Percentiles rank a stretch among this genome's conserved stretches.
phyloP scores from a whole-genome alignment of 2,888 invertebrate species.

The Stegana nigrithorax region DNA sequence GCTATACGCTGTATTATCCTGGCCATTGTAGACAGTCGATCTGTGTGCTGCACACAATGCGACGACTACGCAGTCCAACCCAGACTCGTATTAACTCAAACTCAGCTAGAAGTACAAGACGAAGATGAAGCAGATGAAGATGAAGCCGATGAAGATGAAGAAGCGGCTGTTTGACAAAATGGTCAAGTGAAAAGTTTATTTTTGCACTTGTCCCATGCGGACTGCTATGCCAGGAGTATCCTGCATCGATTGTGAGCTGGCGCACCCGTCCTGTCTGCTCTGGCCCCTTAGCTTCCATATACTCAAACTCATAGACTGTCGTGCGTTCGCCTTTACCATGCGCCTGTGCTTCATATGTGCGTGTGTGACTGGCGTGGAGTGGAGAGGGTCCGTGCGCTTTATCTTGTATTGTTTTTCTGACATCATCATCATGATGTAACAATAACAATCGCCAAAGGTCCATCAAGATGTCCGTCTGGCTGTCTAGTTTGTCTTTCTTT shows the following conservation, averaged over 20 bases:
- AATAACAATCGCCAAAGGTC: slow-evolving; percentile 10
- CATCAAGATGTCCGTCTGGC: background rate
- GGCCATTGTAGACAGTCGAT: background rate
- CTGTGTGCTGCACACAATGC: background rate
- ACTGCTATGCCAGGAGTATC: too few relatives aligned
- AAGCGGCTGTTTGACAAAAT: slow-evolving; percentile 36
- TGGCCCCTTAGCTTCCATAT: too few relatives aligned
- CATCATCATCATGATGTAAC: slow-evolving; percentile 49
- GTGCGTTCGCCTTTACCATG: too few relatives aligned
- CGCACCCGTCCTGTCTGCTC: too few relatives aligned
- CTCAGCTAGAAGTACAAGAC: background rate
- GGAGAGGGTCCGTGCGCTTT: background rate
- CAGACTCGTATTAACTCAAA: too few relatives aligned
- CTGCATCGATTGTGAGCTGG: too few relatives aligned
- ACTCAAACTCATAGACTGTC: too few relatives aligned
- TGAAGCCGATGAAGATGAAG: background rate
- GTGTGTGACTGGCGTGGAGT: background rate
- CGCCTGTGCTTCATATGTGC: too few relatives aligned
- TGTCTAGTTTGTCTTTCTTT: background rate
- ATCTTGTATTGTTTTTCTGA: slow-evolving; percentile 38
- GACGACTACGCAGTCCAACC: background rate
- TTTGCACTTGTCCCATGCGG: slow-evolving; percentile 45
- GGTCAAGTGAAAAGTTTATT: slow-evolving; percentile 64
- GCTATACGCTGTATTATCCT: background rate
- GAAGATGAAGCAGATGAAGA: background rate